These are phyloP conservation scores for Drosophila ohnishii DNA, from an alignment of 1,140 invertebrate species.

Conservation along the genomic window DNA sequence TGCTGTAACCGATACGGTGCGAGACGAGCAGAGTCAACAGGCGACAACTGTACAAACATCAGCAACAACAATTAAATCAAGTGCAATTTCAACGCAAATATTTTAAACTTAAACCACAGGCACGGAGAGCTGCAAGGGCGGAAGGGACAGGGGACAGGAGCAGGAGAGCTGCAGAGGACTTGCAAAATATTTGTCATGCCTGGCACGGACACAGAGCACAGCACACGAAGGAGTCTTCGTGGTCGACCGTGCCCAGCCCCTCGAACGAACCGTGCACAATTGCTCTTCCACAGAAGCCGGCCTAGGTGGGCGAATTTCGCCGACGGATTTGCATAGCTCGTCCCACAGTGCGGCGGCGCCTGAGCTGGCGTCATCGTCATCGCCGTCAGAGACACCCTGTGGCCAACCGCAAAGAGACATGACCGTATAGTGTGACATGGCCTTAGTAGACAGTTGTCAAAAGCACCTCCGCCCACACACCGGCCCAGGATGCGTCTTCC, in stretches of 20 bases:
- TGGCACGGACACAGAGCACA: constrained; percentile 62
- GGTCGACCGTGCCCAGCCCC: constrained; percentile 24
- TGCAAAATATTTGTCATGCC: constrained; percentile 79
- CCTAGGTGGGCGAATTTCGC: neutral
- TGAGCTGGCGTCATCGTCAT: constrained; percentile 36
- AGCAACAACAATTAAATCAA: constrained; percentile 81
- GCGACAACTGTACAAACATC: constrained; percentile 26
- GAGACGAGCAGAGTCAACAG: constrained; percentile 37
- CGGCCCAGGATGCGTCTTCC: constrained; percentile 10
- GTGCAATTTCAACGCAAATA: constrained; percentile 79
- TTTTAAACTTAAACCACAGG: constrained; percentile 73
- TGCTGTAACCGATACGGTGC: constrained; percentile 67
- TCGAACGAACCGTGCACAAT: neutral
- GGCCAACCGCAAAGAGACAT: constrained; percentile 79
- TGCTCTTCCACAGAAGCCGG: neutral
- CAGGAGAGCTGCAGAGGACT: constrained; percentile 50
- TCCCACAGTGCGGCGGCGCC: constrained; percentile 28
- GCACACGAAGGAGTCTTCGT: constrained; percentile 54
- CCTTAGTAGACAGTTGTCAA: constrained; percentile 79
- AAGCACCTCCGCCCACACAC: constrained; percentile 43
- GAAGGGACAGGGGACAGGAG: constrained; percentile 4
- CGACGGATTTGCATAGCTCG: neutral
- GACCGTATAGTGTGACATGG: constrained; percentile 76
- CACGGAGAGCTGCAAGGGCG: constrained; percentile 19
- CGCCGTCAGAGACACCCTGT: constrained; percentile 76